Base-by-base conservation (phyloP, 2,113 vertebrate species). In the Melozone crissalis region DNA sequence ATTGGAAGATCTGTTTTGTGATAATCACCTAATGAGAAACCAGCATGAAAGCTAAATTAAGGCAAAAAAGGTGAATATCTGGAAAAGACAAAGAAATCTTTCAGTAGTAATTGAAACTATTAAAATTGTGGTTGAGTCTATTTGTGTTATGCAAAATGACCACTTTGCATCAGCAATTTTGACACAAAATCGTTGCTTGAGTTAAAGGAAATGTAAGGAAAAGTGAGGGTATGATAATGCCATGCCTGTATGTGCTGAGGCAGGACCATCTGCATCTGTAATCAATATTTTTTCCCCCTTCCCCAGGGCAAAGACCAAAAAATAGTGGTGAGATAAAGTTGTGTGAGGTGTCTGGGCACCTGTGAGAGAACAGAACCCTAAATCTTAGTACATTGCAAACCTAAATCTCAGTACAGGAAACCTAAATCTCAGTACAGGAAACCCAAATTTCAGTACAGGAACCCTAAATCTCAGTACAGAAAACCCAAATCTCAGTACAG, bases 1-100 rank as follows among this genome's bases (percentile, higher is more conserved):
- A 94, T 68, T 59, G 44, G 76, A 84, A 94, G 63, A 87, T 90
- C 54, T 73, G 31, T 87, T 90, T 90, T 58, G 73, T 80, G 82
- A 84, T 72, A 84, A 72, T 7, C 35, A 79, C 46, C 77, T 79
- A 43, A 83, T 24, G 54, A 62, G 69, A 90, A 84, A 73, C 18
- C 63, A 76, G 68, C 69, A 73, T 7, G 47, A 54, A 80, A 84
- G 18, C 31, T 51, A 59, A 72, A 68, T 63, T 44, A 83, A 83
- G 20, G 46, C 20, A 54, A 84, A 84, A 35, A 2, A 17, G 13
- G 39, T 28, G 39, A 63, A 10, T 69, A 41, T 30, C 39, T 72
- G 63, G 31, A 84, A 80, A 33, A 68, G 31, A 33, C 8, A 15
- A 72, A 33, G 35, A 86, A 80, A 76, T 58, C 21, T 68, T 72